Evolutionary conservation across 1,140 invertebrate species (phyloP).

Genomic region (Portunus trituberculatus): DNA sequence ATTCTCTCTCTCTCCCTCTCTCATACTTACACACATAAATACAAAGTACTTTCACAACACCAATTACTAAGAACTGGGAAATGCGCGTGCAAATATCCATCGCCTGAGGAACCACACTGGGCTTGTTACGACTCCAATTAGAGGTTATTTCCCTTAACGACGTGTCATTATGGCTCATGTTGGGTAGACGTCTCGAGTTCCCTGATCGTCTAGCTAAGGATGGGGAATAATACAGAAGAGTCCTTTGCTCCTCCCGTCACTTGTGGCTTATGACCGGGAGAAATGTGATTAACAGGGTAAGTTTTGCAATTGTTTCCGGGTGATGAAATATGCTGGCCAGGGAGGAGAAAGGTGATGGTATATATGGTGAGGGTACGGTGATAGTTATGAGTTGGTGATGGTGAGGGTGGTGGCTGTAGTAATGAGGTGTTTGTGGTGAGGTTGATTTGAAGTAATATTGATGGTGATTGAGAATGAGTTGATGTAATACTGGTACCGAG

Average conservation of each 20-base stretch:
- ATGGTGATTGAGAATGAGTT: neutral
- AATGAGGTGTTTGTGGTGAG: neutral
- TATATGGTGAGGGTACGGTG: neutral
- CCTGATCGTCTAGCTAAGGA: neutral
- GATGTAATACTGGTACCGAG: no score
- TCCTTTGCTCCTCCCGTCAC: neutral
- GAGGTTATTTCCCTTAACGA: constrained; percentile 25
- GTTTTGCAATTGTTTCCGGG: neutral
- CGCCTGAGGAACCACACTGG: neutral
- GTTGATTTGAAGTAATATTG: neutral
- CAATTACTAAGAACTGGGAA: neutral
- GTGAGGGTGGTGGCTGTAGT: neutral
- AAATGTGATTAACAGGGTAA: neutral
- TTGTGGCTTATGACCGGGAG: neutral
- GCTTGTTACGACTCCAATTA: constrained; percentile 53
- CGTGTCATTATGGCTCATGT: neutral
- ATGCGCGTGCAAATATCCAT: constrained; percentile 30
- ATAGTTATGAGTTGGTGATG: neutral
- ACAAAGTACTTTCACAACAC: neutral
- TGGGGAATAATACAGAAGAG: neutral
- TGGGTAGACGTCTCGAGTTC: neutral
- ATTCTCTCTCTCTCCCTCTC: neutral
- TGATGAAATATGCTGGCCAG: neutral
- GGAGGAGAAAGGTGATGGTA: neutral
- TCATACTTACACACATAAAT: neutral